A percentile compares a stretch with the other conserved stretches of the same genome.
Evolutionary conservation across 2,888 invertebrate genomes (phyloP).

Genomic region (Agriopis marginaria): DNA sequence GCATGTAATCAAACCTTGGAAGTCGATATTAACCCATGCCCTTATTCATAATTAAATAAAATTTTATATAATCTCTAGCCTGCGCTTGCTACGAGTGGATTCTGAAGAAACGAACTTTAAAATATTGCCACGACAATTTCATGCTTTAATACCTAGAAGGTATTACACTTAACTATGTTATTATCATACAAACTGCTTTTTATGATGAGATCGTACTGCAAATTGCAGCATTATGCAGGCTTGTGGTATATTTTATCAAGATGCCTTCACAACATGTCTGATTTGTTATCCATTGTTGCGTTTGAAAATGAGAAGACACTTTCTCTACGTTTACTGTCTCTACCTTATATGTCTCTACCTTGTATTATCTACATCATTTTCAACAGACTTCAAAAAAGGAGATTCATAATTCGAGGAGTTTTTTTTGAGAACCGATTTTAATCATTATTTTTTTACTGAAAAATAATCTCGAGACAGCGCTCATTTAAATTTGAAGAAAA

Average conservation of each 20-base stretch:
- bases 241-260: slow-evolving; percentile 31
- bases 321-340: slow-evolving; percentile 12
- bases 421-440: too few species aligned
- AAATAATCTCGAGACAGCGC: too few species aligned
- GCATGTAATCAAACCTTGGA: too few species aligned
- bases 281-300: slow-evolving; percentile 50
- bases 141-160: not conserved
- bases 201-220: slow-evolving; percentile 46
- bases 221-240: slow-evolving; percentile 36
- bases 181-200: slow-evolving; percentile 34
- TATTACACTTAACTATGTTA: slow-evolving; percentile 1
- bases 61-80: too few species aligned
- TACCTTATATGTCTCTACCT: not conserved
- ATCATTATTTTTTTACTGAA: too few species aligned
- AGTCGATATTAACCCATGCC: too few species aligned
- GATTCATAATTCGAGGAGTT: too few species aligned
- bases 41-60: too few species aligned
- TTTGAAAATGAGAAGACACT: slow-evolving; percentile 29
- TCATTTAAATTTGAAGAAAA: too few species aligned
- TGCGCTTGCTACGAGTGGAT: too few species aligned
- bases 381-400: too few species aligned
- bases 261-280: slow-evolving; percentile 25
- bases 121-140: not conserved
- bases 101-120: not conserved
- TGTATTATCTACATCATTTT: too few species aligned